Percentiles rank a stretch among this genome's conserved stretches.
phyloP scores from a whole-genome alignment of 2,888 invertebrate species.

The Charanyca ferruginea region DNA sequence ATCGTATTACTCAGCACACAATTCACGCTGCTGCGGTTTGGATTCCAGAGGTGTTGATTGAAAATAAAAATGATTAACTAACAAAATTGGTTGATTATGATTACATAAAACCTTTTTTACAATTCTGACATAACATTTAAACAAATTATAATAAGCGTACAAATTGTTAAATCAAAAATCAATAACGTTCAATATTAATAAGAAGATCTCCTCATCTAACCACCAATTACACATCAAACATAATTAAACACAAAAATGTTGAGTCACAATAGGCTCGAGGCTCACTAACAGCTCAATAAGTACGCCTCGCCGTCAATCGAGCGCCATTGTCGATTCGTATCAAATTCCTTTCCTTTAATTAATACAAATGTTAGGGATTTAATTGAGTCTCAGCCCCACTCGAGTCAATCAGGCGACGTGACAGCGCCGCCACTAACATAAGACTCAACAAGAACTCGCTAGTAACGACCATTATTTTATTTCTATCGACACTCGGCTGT shows the following conservation, averaged over 20 bases:
- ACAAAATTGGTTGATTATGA: neutral
- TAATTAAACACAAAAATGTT: conserved; percentile 67
- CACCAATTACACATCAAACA: conserved; percentile 56
- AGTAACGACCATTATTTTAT: conserved; percentile 68
- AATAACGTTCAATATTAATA: conserved; percentile 33
- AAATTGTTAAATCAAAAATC: conserved; percentile 12
- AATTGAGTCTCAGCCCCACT: conserved; percentile 70
- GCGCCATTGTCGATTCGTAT: conserved; percentile 68
- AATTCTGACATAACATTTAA: conserved; percentile 25
- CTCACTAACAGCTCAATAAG: conserved; percentile 60
- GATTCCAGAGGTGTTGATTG: conserved; percentile 19
- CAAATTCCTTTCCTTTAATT: conserved; percentile 73
- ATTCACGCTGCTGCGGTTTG: neutral
- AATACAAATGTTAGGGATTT: conserved; percentile 73
- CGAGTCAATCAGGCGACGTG: conserved; percentile 66
- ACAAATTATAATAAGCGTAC: conserved; percentile 15
- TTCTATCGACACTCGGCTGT: conserved; percentile 56
- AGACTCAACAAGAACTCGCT: conserved; percentile 58
- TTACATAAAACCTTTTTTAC: neutral
- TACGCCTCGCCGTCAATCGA: conserved; percentile 45
- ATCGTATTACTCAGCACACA: conserved; percentile 22
- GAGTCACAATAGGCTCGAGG: conserved; percentile 61
- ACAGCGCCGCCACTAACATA: conserved; percentile 53
- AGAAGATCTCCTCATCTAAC: conserved; percentile 26
- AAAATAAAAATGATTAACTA: conserved; percentile 13